Base-by-base conservation (phyloP, 2,113 vertebrate species). In the Brevimyrus niger region DNA sequence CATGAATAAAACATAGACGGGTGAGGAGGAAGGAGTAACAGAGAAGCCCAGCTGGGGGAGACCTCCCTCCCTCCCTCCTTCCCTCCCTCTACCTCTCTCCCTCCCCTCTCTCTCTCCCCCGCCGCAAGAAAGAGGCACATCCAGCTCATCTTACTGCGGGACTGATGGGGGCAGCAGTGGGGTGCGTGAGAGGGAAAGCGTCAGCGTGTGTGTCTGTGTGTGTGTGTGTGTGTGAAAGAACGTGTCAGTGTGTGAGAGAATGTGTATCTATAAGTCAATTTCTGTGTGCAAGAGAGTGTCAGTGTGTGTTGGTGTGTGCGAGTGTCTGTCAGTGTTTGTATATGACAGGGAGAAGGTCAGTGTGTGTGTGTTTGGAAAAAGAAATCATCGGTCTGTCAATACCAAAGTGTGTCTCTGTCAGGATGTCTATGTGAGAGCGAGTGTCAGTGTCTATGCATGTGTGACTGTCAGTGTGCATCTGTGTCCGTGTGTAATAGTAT, bases 1-100 rank as follows among this genome's bases (percentile, higher is more conserved):
- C 93, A 94, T 94, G 94, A 95, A 95, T 95, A 94, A 94, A 94
- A 95, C 92, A 95, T 95, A 69, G 89, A 88, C 89, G 92, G 91
- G 93, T 93, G 93, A 94, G 23, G 23, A 19, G 65, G 10, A 47
- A 83, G 44, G 35, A 46, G 42, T 9, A 38, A 83, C 10, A 17
- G 46, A 53, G 44, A 90, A 27, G 69, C 58, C 58, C 58, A 27
- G 58, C 58, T 27, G n/a, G 58, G 0, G 58, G 21, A 65, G 58
- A 65, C 58, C 58, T 65, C 21, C 21, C 23, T 65, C 58, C 58
- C 58, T 65, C 23, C 21, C 10, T 10, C 23, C 58, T 1, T 23
- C 55, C 55, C 58, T 27, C n/a, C 10, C 10, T 1, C 58, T 65
- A 1, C 2, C 47, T 1, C 58, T n/a, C 1, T 9, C 47, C 47